Evolutionary conservation across 2,797 vertebrate genomes (phyloP), one percentile per base, ranked within the genome.

Genomic region (Myotis myotis): DNA sequence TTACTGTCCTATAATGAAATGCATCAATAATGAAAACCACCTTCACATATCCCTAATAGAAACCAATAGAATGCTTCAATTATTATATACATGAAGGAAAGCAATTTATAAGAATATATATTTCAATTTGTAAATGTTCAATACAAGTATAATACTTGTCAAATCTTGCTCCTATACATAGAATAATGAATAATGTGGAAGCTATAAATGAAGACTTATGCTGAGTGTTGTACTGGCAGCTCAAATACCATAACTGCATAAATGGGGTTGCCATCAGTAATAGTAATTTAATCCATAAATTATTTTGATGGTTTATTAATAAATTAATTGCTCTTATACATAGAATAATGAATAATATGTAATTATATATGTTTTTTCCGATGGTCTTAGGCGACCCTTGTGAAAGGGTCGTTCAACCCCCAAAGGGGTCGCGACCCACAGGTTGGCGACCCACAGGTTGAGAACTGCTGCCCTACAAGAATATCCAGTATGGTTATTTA

Each of bases 151-250:
- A 87, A 17, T 76, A 55, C 36, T 80, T 91, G 60, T 66, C 36
- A 84, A 57, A 80, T 33, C 10, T 90, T 95, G 23, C 38, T 94
- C 75, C n/a, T 90, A 22, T 49, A 22, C 28, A 25, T 71, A 36
- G 51, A 91, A 53, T 92, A 87, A 82, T 11, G 51, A 91, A 53
- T 92, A 87, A 82, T 11, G 5, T 62, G n/a, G 68, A 74, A 91
- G 36, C 76, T 79, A 55, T 19, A 92, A 72, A 41, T 75, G 20
- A 81, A 92, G 68, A 64, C 10, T 72, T 23, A 60, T 68, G 15
- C 44, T 75, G 36, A 13, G 8, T 33, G 4, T 68, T 60, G 6
- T 12, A 20, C 13, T 62, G 44, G 33, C 38, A 94, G n/a, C 25
- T 86, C 25, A 66, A 57, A 78, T 72, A 83, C n/a, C 28, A 2